Base-by-base conservation (phyloP, 2,888 invertebrate species). In the Helleia helle region DNA sequence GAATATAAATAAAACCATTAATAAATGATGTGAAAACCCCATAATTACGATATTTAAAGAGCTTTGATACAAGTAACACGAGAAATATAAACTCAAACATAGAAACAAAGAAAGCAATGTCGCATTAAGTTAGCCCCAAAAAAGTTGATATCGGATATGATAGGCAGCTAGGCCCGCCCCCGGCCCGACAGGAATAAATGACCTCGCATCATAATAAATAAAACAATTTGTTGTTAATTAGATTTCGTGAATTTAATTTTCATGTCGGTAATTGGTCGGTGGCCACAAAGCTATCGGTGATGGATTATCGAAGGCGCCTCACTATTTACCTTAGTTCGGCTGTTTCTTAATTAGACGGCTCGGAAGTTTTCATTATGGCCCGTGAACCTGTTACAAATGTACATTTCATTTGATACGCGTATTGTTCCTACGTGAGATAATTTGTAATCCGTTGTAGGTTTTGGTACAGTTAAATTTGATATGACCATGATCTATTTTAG, bases 201-300 rank as follows among this genome's bases (percentile, higher is more conserved):
- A 80, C 80, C 75, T 71, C 81, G 81, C 80, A 84, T 83, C 83
- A 84, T 83, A 83, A 84, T 84, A 84, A 83, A 84, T 84, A 83
- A 84, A 83, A 84, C 84, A 84, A 84, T 84, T 84, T 84, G 77
- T 80, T 81, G 79, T 80, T 84, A 84, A 84, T 84, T 84, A 84
- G 84, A 84, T 84, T 83, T 84, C 80, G 83, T 84, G 84, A 83
- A 84, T 84, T 84, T 84, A 84, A 84, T 84, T 84, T 83, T 83
- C 83, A 83, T 83, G 83, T 71, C 73, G 59, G 83, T 84, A 84
- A 84, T 84, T 79, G 83, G 84, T 81, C 80, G 81, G 84, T 76
- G 75, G 79, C 71, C 79, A 81, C 83, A 84, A 84, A 84, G 81
- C 79, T 80, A 83, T 83, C 72, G 60, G 72, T 83, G 83, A 83